A percentile compares a stretch with the other conserved stretches of the same genome.
These are phyloP conservation scores for Ricordea florida DNA, from an alignment of 92 coral and sea anemone genomes.

Conservation along the genomic window DNA sequence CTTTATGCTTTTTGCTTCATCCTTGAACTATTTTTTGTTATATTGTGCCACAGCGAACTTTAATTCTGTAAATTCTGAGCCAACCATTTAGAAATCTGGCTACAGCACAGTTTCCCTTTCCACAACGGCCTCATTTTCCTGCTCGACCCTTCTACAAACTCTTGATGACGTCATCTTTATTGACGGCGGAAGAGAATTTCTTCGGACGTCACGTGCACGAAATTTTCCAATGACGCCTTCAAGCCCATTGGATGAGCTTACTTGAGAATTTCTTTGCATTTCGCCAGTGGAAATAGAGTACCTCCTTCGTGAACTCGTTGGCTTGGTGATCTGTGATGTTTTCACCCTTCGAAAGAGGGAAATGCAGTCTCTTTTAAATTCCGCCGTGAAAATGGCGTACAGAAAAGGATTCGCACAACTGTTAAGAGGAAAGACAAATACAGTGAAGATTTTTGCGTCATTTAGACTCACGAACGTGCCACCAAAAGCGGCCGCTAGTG, in stretches of 20 bases:
- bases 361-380: slow-evolving; percentile 89
- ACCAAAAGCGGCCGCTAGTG: slow-evolving; percentile 90
- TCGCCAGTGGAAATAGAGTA: slow-evolving; percentile 22
- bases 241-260: slow-evolving; percentile 31
- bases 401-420: slow-evolving; percentile 95
- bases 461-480: slow-evolving; percentile 81
- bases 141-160: neutral
- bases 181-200: slow-evolving; percentile 37
- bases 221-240: slow-evolving; percentile 36
- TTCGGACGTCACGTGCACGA: slow-evolving; percentile 17
- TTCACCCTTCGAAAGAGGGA: slow-evolving; percentile 80
- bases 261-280: slow-evolving; percentile 32
- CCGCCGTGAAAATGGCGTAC: slow-evolving; percentile 90
- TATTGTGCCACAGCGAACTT: too few species aligned
- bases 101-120: slow-evolving; percentile 28
- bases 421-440: slow-evolving; percentile 92
- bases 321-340: slow-evolving; percentile 59
- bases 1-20: too few species aligned
- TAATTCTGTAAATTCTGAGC: too few species aligned
- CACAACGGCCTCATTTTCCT: neutral
- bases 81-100: too few species aligned
- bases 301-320: slow-evolving; percentile 18
- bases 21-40: too few species aligned
- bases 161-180: slow-evolving; percentile 5
- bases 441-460: slow-evolving; percentile 86